A percentile compares a stretch with the other conserved stretches of the same genome.
Conservation (phyloP, 2,113 vertebrate species). For the Semnornis frantzii region DNA sequence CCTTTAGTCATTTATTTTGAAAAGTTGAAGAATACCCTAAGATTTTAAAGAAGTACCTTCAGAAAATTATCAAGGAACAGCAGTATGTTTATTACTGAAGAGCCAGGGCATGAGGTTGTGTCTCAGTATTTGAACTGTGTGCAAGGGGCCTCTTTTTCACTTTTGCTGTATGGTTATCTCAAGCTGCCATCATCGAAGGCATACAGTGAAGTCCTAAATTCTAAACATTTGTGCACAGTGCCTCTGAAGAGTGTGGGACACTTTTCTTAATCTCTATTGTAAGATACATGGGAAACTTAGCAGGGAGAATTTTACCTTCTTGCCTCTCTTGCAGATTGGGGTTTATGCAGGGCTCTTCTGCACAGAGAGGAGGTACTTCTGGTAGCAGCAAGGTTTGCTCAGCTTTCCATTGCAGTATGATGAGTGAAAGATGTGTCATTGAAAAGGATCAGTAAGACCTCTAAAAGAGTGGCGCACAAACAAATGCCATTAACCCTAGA, state of each 20-base stretch:
- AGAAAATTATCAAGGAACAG: neutral
- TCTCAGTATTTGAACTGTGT: neutral
- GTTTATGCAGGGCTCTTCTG: neutral
- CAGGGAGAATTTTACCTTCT: neutral
- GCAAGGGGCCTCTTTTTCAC: neutral
- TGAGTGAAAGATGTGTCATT: neutral
- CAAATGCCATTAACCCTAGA: neutral
- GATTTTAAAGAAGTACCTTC: accelerated
- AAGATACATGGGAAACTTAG: neutral
- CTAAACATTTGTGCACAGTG: neutral
- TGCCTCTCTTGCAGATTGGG: accelerated
- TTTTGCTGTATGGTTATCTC: neutral
- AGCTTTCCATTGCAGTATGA: neutral
- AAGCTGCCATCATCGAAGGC: neutral
- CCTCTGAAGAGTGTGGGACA: neutral
- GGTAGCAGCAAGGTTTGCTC: neutral
- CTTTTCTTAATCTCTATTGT: neutral
- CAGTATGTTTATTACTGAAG: neutral
- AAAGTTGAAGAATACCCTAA: neutral
- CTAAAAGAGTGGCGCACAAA: neutral
- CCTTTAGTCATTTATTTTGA: neutral
- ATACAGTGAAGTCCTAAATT: neutral
- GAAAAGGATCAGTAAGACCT: neutral
- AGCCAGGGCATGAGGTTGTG: neutral
- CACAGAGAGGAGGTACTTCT: accelerated